Evolutionary conservation across 1,140 invertebrate genomes (phyloP), one percentile per base, ranked within the genome.

Genomic region (Drosophila eugracilis): DNA sequence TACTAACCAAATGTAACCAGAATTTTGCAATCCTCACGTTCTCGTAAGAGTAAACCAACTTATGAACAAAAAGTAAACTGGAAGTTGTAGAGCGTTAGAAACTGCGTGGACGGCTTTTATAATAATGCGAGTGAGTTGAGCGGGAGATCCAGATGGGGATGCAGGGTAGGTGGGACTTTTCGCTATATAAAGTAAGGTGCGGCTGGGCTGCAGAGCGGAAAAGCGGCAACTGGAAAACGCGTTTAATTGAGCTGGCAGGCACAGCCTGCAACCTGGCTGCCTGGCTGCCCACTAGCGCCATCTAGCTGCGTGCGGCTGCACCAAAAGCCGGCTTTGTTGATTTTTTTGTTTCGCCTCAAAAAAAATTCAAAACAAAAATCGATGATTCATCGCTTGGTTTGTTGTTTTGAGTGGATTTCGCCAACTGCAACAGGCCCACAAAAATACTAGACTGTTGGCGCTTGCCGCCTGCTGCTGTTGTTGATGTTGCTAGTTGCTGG

Each of bases 91-190:
- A 83, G 74, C 75, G 65, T 75, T 78, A 74, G 47, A 86, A 83
- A 84, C 78, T 89, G 83, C 83, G 83, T 88, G 83, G 83, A 88
- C 83, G 83, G 83, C 78, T 78, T 88, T 88, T 88, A 88, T 89
- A 88, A 88, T 89, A 77, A 78, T 72, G 78, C 74, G 65, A 65
- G 70, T 52, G 45, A 60, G 67, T 26, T 50, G 37, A 58, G 24
- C 30, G 19, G 19, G n/a, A 21, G 5, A 36, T 24, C 21, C 32
- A 28, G 48, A 19, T 36, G 26, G 30, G 19, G 60, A 42, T 26
- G 55, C 17, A 10, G 39, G 60, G 55, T 63, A 22, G 28, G 42
- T 80, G 55, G 71, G 36, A 69, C 42, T 66, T 83, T 78, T 63
- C 49, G 42, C 15, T 65, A 15, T 45, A 45, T 50, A 49, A 80